Base-by-base conservation (phyloP, 2,113 vertebrate species). In the Phyllostomus discolor region DNA sequence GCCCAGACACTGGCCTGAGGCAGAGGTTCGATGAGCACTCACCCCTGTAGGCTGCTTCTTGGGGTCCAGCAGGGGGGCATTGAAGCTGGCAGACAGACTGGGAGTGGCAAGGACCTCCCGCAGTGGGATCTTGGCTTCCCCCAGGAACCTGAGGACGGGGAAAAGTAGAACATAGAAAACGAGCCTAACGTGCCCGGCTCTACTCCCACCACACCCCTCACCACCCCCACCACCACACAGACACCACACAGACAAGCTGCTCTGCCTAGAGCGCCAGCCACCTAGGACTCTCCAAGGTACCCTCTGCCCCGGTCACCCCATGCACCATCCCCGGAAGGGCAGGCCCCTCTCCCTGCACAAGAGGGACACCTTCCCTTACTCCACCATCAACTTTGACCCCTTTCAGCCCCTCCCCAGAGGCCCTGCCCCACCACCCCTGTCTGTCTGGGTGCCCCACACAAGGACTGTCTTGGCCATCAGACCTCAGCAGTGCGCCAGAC, bases 1-100 rank as follows among this genome's bases (percentile, higher is more conserved):
- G 28, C 80, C 35, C 33, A 41, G 66, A 92, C 67, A 15, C 15
- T 3, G 41, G 38, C 14, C 50, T 22, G 33, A 31, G 1, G 6
- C 73, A 50, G 41, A 38, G 5, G 14, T 11, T 10, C 0, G 0
- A 0, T 17, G 28, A 0, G 28, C 48, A 94, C 99, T 98, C 96
- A 99, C 99, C 98, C 99, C 99, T 0, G 99, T 99, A 97, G 97
- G 99, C 98, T 99, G 99, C 50, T 98, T 98, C 98, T 99, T 99
- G 92, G 98, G 97, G 95, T 99, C 99, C 98, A 99, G 95, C 89
- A 99, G 97, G 0, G 99, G 99, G 11, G 99, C 97, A 1, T 98
- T 99, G 98, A 99, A 99, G 80, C 99, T 99, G 85, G 99, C 99
- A 0, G 99, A 98, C 33, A 99, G 97, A 97, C 97, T 99, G 64